These are phyloP conservation scores for Polylopha cassiicola DNA, from an alignment of 2,888 invertebrate genomes.

Conservation along the genomic window DNA sequence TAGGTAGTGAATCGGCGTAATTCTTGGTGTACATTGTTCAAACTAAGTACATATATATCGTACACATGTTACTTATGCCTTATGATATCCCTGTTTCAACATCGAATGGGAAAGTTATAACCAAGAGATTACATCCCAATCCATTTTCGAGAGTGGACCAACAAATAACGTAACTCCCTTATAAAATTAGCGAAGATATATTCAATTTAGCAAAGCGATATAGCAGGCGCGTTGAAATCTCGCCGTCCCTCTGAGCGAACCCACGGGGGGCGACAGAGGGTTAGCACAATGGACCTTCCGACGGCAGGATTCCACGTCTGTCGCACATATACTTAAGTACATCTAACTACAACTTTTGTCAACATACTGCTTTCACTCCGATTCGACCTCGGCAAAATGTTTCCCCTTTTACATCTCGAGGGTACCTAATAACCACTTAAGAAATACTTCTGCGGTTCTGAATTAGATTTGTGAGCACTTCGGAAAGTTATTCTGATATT, in stretches of 20 bases:
- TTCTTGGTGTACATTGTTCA: no score
- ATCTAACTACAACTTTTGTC: constrained; percentile 18
- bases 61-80: no score
- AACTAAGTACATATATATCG: no score
- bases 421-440: constrained; percentile 16
- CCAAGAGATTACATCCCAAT: no score
- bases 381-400: constrained; percentile 19
- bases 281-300: constrained; percentile 68
- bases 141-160: neutral
- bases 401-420: constrained; percentile 18
- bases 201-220: constrained; percentile 15
- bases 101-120: no score
- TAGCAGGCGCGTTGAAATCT: constrained; percentile 38
- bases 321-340: constrained; percentile 28
- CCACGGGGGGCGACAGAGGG: constrained; percentile 62
- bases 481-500: no score
- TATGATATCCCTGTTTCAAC: no score
- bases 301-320: constrained; percentile 54
- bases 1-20: no score
- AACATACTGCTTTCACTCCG: constrained; percentile 19
- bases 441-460: constrained; percentile 4
- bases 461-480: constrained; percentile 19
- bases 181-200: constrained; percentile 18
- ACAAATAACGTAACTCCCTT: constrained; percentile 3
- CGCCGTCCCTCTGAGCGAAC: constrained; percentile 49